Percentiles rank a stretch among this genome's conserved stretches.
phyloP scores from a whole-genome alignment of 2,797 vertebrate genomes.

The Pygocentrus nattereri region DNA sequence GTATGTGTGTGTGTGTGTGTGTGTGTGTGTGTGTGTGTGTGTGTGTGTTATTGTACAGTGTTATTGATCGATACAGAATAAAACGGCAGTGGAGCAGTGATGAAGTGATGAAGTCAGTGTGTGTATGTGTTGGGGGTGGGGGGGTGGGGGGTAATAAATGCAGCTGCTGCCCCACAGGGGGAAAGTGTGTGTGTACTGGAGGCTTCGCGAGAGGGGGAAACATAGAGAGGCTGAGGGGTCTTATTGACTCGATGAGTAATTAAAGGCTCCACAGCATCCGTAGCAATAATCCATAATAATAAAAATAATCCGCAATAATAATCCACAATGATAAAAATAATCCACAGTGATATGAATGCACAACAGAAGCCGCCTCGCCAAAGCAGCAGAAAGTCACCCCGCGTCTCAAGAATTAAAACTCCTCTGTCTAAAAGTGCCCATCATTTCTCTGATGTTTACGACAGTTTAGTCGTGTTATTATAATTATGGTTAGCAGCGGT shows the following conservation, averaged over 20 bases:
- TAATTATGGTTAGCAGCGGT: too few relatives aligned
- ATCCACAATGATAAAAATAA: conserved; percentile 1
- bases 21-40: too few relatives aligned
- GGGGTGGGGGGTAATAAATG: background rate
- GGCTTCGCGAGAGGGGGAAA: background rate
- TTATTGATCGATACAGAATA: conserved; percentile 59
- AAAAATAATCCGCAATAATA: background rate
- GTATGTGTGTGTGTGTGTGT: too few relatives aligned
- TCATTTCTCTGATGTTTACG: too few relatives aligned
- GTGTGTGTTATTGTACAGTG: background rate
- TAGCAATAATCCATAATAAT: background rate
- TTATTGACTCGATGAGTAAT: background rate
- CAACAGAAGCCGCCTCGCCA: too few relatives aligned
- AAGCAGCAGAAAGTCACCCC: too few relatives aligned
- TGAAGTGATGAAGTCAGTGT: too few relatives aligned
- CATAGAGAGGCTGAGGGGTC: background rate
- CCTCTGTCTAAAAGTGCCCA: too few relatives aligned
- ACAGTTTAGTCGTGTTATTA: too few relatives aligned
- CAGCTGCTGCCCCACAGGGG: background rate
- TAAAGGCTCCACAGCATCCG: background rate
- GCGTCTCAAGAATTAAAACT: too few relatives aligned
- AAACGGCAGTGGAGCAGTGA: too few relatives aligned
- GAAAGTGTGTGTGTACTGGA: background rate
- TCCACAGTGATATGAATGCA: background rate
- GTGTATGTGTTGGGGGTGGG: background rate